phyloP scores from a whole-genome alignment of 53 echinoderm and acorn worm genomes.

The Temnopleurus reevesii region DNA sequence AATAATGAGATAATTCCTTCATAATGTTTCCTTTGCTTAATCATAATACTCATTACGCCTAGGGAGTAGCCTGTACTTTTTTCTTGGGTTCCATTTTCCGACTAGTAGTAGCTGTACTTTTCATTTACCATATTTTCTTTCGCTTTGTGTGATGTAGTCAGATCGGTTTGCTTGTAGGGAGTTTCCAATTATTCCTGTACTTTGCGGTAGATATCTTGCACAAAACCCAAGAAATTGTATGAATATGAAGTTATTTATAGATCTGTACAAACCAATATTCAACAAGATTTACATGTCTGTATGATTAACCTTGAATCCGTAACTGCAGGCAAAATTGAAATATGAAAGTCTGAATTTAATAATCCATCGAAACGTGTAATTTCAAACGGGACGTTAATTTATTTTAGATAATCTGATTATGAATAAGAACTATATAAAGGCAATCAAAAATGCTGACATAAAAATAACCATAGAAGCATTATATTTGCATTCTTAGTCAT shows the following conservation, averaged over 20 bases:
- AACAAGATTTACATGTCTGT: neutral
- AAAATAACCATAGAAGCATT: too few relatives aligned
- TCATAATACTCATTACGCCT: constrained; percentile 29
- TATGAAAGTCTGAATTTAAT: neutral
- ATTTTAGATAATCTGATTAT: too few relatives aligned
- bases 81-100: neutral
- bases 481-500: too few relatives aligned
- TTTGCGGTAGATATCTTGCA: neutral
- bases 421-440: too few relatives aligned
- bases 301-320: neutral
- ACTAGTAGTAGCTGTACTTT: constrained; percentile 22
- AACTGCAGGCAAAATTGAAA: neutral
- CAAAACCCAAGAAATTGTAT: neutral
- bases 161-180: neutral
- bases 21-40: constrained; percentile 33
- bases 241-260: neutral
- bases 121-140: neutral
- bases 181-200: constrained; percentile 37
- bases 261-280: neutral
- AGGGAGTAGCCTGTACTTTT: constrained; percentile 43
- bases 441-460: too few relatives aligned
- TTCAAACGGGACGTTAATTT: too few relatives aligned
- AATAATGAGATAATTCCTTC: constrained; percentile 33
- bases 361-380: too few relatives aligned
- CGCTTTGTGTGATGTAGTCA: neutral